A percentile compares a stretch with the other conserved stretches of the same genome.
These are phyloP conservation scores for Cyanoramphus novaezelandiae DNA, from an alignment of 2,113 vertebrate species.

Conservation along the genomic window DNA sequence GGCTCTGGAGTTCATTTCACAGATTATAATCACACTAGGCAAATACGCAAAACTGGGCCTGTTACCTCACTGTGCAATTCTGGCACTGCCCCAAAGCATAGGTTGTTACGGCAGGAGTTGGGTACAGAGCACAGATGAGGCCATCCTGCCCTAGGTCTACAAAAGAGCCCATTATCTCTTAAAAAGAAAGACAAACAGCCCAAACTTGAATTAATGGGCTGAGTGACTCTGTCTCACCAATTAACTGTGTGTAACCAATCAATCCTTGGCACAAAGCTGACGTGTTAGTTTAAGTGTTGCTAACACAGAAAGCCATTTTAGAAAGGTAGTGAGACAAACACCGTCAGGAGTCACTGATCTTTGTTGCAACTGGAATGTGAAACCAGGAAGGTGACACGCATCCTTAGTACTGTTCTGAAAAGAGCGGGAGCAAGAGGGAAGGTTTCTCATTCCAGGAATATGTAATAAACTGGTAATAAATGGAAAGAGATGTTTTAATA, in stretches of 20 bases:
- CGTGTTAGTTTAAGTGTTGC: background rate
- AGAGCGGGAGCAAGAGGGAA: background rate
- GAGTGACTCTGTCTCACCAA: background rate
- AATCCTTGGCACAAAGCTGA: background rate
- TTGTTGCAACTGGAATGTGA: background rate
- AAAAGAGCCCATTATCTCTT: background rate
- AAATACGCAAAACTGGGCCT: background rate
- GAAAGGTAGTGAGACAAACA: background rate
- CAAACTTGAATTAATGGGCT: background rate
- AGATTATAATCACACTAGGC: background rate
- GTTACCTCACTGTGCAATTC: background rate
- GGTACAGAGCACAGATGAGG: background rate
- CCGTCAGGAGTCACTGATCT: background rate
- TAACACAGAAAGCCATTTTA: background rate
- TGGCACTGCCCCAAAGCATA: background rate
- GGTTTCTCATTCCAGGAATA: background rate
- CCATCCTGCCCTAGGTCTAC: background rate
- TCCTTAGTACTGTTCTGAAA: background rate
- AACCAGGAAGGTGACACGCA: fast-evolving
- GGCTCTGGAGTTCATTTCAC: background rate
- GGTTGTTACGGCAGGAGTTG: background rate
- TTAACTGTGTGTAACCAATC: background rate
- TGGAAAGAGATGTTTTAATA: background rate
- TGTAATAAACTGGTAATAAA: background rate
- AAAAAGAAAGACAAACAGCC: background rate